phyloP scores from a whole-genome alignment of 1,140 invertebrate genomes.

The Cotesia vestalis region DNA sequence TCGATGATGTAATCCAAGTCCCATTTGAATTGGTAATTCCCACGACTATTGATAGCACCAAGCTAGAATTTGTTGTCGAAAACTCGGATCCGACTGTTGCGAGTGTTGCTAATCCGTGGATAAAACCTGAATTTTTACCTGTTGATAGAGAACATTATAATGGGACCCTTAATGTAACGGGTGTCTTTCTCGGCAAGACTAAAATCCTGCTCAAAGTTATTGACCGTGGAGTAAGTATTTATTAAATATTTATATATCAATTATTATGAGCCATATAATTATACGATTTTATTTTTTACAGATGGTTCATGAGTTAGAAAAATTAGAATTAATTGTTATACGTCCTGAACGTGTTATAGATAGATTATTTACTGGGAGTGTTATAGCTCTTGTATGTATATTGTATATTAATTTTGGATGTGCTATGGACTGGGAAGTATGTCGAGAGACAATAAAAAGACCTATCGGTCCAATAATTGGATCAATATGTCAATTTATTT shows the following conservation, averaged over 20 bases:
- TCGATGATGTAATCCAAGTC: slow-evolving; percentile 23
- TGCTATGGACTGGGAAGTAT: slow-evolving; percentile 80
- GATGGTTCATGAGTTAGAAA: slow-evolving; percentile 47
- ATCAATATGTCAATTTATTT: slow-evolving; percentile 83
- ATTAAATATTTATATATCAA: slow-evolving; percentile 18
- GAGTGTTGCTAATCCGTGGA: slow-evolving; percentile 21
- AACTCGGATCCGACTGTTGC: slow-evolving; percentile 37
- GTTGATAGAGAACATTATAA: slow-evolving; percentile 48
- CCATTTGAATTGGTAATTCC: slow-evolving; percentile 14
- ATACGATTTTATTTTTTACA: slow-evolving; percentile 27
- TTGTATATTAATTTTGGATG: slow-evolving; percentile 95
- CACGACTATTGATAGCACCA: background rate
- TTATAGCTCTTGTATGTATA: slow-evolving; percentile 81
- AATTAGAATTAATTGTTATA: slow-evolving; percentile 70
- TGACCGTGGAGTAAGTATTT: slow-evolving; percentile 37
- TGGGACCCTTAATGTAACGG: slow-evolving; percentile 67
- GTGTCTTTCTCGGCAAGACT: slow-evolving; percentile 72
- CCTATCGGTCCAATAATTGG: slow-evolving; percentile 88
- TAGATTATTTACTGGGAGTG: slow-evolving; percentile 78
- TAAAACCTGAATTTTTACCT: slow-evolving; percentile 19
- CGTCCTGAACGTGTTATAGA: slow-evolving; percentile 75
- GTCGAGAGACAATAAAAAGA: slow-evolving; percentile 74
- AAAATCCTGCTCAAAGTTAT: slow-evolving; percentile 42
- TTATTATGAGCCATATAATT: slow-evolving; percentile 7
- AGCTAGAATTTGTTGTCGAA: background rate